Conservation (phyloP, 1,140 invertebrate genomes). For the Hyles vespertilio region DNA sequence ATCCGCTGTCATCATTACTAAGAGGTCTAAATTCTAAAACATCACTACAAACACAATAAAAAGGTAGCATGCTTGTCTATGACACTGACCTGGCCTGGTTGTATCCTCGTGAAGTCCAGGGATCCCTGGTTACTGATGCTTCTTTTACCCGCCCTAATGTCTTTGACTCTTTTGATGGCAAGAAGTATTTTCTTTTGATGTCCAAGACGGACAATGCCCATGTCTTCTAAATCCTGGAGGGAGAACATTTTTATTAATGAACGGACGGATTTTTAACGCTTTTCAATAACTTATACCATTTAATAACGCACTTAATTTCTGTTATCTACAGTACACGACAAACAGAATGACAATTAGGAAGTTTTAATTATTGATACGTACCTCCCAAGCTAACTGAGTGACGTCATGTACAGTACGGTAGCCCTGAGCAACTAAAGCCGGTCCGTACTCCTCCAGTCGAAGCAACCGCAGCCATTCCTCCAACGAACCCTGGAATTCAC, state of each 20-base stretch:
- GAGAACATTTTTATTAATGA: constrained; percentile 1
- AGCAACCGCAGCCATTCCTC: constrained; percentile 96
- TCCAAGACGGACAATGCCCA: constrained; percentile 95
- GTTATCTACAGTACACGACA: too few relatives aligned
- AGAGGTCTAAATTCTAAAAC: constrained; percentile 46
- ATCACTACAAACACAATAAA: constrained; percentile 58
- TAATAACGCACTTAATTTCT: too few relatives aligned
- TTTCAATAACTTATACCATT: too few relatives aligned
- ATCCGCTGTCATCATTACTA: constrained; percentile 13
- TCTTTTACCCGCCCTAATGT: constrained; percentile 91
- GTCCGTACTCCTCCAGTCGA: constrained; percentile 93
- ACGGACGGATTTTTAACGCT: neutral
- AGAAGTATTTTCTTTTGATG: constrained; percentile 99
- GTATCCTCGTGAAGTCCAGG: constrained; percentile 78
- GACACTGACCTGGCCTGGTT: constrained; percentile 67
- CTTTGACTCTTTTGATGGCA: constrained; percentile 97
- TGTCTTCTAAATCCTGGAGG: constrained; percentile 93
- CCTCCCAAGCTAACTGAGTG: constrained; percentile 96
- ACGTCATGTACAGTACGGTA: constrained; percentile 95
- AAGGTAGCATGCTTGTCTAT: constrained; percentile 15
- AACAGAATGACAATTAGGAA: too few relatives aligned
- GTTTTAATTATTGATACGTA: constrained; percentile 20
- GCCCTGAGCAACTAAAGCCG: constrained; percentile 92
- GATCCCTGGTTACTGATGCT: constrained; percentile 78
- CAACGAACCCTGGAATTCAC: constrained; percentile 82